These are phyloP conservation scores for Xyrauchen texanus DNA, from an alignment of 2,113 vertebrate genomes.

Conservation along the genomic window DNA sequence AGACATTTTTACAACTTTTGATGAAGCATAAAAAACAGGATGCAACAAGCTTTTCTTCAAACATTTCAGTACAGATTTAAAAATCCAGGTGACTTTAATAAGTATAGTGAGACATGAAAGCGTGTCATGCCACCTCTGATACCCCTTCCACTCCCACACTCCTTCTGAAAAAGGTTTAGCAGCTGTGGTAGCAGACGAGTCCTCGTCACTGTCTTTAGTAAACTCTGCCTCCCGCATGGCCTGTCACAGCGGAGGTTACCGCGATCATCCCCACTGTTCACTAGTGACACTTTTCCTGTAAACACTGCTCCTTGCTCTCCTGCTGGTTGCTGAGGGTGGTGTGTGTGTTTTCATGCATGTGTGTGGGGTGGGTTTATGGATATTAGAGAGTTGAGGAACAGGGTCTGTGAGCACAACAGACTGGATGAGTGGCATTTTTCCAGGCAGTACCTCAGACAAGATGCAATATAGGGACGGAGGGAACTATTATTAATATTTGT, in stretches of 20 bases:
- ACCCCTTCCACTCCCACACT: conserved; percentile 26
- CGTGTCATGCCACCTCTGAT: conserved; percentile 30
- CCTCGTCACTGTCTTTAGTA: conserved; percentile 26
- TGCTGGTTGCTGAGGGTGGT: conserved; percentile 8
- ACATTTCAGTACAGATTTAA: conserved; percentile 23
- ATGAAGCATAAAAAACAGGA: conserved; percentile 1
- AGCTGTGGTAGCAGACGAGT: conserved; percentile 13
- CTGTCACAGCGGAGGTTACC: conserved; percentile 28
- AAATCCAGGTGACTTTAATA: conserved; percentile 34
- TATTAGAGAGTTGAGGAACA: conserved; percentile 18
- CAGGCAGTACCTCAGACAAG: conserved; percentile 13
- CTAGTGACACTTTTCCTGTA: neutral
- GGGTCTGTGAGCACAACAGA: conserved; percentile 4
- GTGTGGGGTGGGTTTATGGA: conserved; percentile 24
- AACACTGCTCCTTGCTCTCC: conserved; percentile 2
- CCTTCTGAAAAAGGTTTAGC: conserved; percentile 32
- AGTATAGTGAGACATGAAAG: conserved; percentile 19
- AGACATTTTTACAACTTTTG: neutral
- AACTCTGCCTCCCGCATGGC: conserved; percentile 4
- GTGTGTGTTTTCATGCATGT: conserved; percentile 4
- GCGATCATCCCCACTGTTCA: conserved; percentile 21
- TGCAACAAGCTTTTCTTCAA: conserved; percentile 6
- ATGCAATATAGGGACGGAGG: conserved; percentile 13
- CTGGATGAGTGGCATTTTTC: conserved; percentile 9
- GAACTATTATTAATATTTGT: conserved; percentile 63